Percentiles rank a stretch among this genome's conserved stretches.
Evolutionary conservation across 2,888 invertebrate species (phyloP).

Genomic region (Andrena trimmerana): DNA sequence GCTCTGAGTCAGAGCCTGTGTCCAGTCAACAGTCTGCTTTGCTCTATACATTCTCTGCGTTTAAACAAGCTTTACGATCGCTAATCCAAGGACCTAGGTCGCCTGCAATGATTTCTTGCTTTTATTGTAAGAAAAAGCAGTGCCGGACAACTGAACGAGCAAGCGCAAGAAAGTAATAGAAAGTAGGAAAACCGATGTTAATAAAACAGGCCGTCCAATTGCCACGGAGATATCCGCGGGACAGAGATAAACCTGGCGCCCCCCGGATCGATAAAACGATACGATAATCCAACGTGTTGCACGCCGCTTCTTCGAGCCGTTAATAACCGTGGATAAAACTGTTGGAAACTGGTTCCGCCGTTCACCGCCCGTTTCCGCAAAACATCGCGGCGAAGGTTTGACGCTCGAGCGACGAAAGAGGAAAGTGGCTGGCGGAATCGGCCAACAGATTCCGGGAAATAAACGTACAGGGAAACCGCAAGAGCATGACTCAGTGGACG

Average conservation of each 20-base stretch:
- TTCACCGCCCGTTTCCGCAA: constrained; percentile 11
- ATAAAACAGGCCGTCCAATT: constrained; percentile 33
- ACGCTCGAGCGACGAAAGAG: not conserved
- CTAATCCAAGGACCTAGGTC: not conserved
- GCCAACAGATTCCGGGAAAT: not conserved
- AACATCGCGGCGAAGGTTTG: not conserved
- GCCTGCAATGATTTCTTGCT: too few species aligned
- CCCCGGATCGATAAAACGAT: constrained; percentile 60
- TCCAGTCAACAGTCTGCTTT: not conserved
- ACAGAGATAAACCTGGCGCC: constrained; percentile 54
- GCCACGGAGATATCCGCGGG: constrained; percentile 19
- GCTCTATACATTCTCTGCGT: not conserved
- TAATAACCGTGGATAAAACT: constrained; percentile 39
- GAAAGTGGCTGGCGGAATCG: not conserved
- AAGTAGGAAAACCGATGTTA: constrained; percentile 49
- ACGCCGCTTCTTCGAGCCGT: not conserved
- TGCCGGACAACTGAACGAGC: not conserved
- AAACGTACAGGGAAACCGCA: too few species aligned
- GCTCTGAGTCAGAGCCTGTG: constrained; percentile 31
- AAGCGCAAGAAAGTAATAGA: constrained; percentile 51
- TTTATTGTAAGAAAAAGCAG: not conserved
- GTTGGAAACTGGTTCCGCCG: constrained; percentile 21
- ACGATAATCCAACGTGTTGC: constrained; percentile 48
- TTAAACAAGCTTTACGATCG: not conserved
- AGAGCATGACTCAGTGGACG: constrained; percentile 14